These are phyloP conservation scores for Poeciliopsis gracilis DNA, from an alignment of 2,797 vertebrate genomes.

Conservation along the genomic window DNA sequence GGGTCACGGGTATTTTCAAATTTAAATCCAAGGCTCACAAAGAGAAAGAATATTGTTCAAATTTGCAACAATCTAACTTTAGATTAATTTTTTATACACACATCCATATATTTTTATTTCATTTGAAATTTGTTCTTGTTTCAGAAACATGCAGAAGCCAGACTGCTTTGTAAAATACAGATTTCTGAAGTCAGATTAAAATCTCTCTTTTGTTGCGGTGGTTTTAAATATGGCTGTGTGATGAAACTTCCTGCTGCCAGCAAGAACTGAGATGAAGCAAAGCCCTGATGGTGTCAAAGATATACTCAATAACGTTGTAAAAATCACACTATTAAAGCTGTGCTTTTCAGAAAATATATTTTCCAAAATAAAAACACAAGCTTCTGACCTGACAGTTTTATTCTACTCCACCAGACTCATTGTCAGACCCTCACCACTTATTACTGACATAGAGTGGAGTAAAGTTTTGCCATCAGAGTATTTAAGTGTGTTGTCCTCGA, in stretches of 20 bases:
- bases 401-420: background rate
- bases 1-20: background rate
- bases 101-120: background rate
- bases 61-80: background rate
- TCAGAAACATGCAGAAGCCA: background rate
- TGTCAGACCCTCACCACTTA: background rate
- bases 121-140: background rate
- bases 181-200: background rate
- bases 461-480: background rate
- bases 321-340: background rate
- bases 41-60: background rate
- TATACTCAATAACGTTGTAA: background rate
- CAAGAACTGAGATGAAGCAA: background rate
- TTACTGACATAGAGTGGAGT: background rate
- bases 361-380: background rate
- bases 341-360: background rate
- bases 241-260: background rate
- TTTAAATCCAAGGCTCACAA: background rate
- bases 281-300: background rate
- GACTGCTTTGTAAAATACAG: background rate
- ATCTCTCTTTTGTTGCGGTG: background rate
- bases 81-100: background rate
- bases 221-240: background rate
- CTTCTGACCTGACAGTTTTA: background rate
- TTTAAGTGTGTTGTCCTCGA: no score